A percentile compares a stretch with the other conserved stretches of the same genome.
Evolutionary conservation across 2,113 vertebrate species (phyloP).

Genomic region (Plecotus auritus): DNA sequence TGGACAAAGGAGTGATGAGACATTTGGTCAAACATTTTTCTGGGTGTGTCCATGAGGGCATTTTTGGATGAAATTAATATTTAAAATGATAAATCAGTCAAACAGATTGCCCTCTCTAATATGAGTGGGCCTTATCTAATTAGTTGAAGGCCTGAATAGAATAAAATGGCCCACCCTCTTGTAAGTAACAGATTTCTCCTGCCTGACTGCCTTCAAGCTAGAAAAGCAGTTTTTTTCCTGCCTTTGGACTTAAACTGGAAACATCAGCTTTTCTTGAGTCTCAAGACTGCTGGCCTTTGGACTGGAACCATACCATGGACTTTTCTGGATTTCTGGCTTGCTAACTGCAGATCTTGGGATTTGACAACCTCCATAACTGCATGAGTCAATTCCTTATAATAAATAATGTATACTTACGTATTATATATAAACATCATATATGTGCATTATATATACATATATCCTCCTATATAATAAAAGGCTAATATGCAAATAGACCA

Average conservation of each 20-base stretch:
- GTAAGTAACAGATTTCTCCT: neutral
- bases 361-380: neutral
- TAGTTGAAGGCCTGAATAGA: neutral
- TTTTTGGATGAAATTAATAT: neutral
- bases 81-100: neutral
- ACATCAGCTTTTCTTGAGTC: neutral
- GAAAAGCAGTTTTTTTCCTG: neutral
- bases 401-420: neutral
- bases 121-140: neutral
- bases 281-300: no score
- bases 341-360: neutral
- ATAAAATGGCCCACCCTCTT: neutral
- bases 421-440: neutral
- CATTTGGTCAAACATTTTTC: neutral
- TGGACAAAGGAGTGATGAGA: neutral
- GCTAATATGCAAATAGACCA: no score
- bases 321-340: neutral
- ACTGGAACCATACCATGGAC: neutral
- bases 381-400: neutral
- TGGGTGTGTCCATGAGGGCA: neutral
- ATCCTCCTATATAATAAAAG: no score
- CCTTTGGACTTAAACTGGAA: neutral
- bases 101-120: neutral
- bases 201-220: neutral
- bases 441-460: no score